These are phyloP conservation scores for Myioborus miniatus DNA, from an alignment of 2,797 vertebrate species.

Conservation along the genomic window DNA sequence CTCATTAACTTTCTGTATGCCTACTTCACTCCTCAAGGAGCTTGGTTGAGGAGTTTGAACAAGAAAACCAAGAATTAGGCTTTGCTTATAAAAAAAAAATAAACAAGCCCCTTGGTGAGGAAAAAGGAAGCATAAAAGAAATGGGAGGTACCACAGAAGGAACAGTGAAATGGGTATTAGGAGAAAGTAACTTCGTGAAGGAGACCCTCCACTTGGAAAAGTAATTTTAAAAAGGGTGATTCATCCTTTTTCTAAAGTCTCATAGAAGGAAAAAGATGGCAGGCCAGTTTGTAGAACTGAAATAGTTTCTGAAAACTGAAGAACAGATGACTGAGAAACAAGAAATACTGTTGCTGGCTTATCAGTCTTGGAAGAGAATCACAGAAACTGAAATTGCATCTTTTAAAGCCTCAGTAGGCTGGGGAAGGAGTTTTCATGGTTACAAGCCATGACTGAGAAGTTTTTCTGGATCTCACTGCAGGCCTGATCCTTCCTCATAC, in stretches of 20 bases:
- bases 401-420: conserved; percentile 17
- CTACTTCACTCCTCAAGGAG: conserved; percentile 27
- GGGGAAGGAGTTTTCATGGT: conserved; percentile 12
- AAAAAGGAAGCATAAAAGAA: neutral
- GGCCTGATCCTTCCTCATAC: neutral
- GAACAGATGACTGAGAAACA: conserved; percentile 34
- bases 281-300: conserved; percentile 17
- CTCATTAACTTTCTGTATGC: conserved; percentile 56
- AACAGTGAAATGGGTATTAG: neutral
- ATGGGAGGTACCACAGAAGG: neutral
- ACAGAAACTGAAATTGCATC: conserved; percentile 13
- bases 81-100: neutral
- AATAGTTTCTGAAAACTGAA: conserved; percentile 28
- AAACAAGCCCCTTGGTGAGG: neutral
- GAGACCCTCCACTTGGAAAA: neutral
- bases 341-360: conserved; percentile 18
- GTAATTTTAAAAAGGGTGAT: neutral
- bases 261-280: neutral
- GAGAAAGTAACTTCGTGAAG: neutral
- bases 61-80: neutral
- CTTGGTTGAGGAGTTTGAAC: neutral
- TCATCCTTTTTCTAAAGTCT: neutral
- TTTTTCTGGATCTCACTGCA: neutral
- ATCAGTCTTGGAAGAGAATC: conserved; percentile 42
- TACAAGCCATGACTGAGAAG: conserved; percentile 19